These are phyloP conservation scores for Tenthredo distinguenda DNA, from an alignment of 2,888 invertebrate species.

Conservation along the genomic window DNA sequence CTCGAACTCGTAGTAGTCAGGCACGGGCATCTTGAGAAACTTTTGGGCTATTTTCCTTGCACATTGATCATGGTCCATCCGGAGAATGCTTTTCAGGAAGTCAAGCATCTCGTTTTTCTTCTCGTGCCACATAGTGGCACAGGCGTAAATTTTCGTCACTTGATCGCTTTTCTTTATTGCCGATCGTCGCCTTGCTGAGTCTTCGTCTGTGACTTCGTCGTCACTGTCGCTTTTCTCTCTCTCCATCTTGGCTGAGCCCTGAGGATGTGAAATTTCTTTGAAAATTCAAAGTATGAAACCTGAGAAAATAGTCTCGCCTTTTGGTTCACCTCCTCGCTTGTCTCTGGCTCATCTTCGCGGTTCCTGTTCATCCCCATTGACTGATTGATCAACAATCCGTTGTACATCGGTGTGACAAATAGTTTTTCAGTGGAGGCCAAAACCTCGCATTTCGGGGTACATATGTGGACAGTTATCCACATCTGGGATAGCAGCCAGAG, in stretches of 20 bases:
- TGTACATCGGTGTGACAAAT: slow-evolving; percentile 97
- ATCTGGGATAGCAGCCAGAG: slow-evolving; percentile 96
- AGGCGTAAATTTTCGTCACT: slow-evolving; percentile 96
- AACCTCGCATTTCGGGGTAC: slow-evolving; percentile 98
- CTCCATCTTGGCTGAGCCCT: slow-evolving; percentile 94
- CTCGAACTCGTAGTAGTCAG: slow-evolving; percentile 98
- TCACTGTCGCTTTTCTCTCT: slow-evolving; percentile 95
- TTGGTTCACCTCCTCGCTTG: slow-evolving; percentile 88
- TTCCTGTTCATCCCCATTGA: slow-evolving; percentile 96
- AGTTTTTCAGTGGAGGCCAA: slow-evolving; percentile 97
- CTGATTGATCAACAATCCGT: slow-evolving; percentile 94
- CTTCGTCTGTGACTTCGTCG: slow-evolving; percentile 92
- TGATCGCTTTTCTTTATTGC: slow-evolving; percentile 91
- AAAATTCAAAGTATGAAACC: not conserved
- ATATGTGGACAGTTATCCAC: slow-evolving; percentile 98
- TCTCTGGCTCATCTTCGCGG: slow-evolving; percentile 94
- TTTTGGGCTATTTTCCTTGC: slow-evolving; percentile 97
- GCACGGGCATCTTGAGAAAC: slow-evolving; percentile 95
- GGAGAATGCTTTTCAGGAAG: slow-evolving; percentile 96
- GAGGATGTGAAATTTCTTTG: slow-evolving; percentile 55
- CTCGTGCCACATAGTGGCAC: slow-evolving; percentile 99
- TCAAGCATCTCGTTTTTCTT: slow-evolving; percentile 99
- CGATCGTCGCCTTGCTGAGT: slow-evolving; percentile 87
- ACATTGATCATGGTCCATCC: slow-evolving; percentile 98
- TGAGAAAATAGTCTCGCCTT: not conserved